A percentile compares a stretch with the other conserved stretches of the same genome.
Evolutionary conservation across 1,140 invertebrate species (phyloP).

Genomic region (Drosophila orena): DNA sequence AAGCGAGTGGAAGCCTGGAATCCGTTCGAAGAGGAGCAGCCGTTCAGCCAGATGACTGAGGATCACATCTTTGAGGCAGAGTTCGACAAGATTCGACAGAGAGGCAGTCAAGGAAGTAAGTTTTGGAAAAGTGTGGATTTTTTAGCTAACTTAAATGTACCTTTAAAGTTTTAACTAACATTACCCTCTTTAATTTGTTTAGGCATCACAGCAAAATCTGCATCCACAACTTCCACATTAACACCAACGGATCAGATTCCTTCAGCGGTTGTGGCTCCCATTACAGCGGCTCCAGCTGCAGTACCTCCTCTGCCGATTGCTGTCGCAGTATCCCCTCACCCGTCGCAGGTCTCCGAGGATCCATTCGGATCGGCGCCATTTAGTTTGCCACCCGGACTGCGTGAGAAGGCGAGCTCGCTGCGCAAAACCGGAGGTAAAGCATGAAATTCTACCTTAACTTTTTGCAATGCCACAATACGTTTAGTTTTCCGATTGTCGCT

Average conservation of each 20-base stretch:
- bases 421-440: constrained; percentile 88
- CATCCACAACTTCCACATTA: constrained; percentile 79
- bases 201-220: constrained; percentile 83
- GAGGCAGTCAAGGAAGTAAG: constrained; percentile 92
- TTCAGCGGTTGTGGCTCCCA: constrained; percentile 1
- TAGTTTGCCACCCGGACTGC: constrained; percentile 88
- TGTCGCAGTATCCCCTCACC: constrained; percentile 51
- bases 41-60: constrained; percentile 91
- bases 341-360: constrained; percentile 87
- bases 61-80: constrained; percentile 94
- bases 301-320: constrained; percentile 10
- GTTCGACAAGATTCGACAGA: constrained; percentile 93
- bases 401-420: constrained; percentile 86
- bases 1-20: constrained; percentile 89
- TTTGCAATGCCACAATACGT: constrained; percentile 74
- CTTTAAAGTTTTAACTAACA: background rate
- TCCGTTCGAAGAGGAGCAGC: constrained; percentile 91
- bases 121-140: constrained; percentile 15
- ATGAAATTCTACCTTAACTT: constrained; percentile 85
- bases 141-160: too few species aligned
- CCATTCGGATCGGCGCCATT: constrained; percentile 93
- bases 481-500: constrained; percentile 82
- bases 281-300: constrained; percentile 71
- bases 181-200: background rate
- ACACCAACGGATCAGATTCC: constrained; percentile 78